A percentile compares a stretch with the other conserved stretches of the same genome.
Evolutionary conservation across 2,113 vertebrate genomes (phyloP).

Genomic region (Meriones unguiculatus): DNA sequence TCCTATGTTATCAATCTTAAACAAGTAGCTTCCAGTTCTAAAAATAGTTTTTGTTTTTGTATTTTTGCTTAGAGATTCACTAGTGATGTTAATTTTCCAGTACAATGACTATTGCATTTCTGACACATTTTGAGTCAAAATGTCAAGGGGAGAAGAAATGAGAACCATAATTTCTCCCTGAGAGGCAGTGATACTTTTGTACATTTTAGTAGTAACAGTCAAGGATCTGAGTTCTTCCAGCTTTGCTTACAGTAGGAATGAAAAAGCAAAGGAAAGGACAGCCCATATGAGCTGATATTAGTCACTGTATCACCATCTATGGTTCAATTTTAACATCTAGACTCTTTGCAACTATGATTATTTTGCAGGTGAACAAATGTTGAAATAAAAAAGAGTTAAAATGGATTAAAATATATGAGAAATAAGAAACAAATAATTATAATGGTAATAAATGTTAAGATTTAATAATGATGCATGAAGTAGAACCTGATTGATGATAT

Average conservation of each 20-base stretch:
- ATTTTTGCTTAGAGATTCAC: background rate
- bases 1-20: background rate
- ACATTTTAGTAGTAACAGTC: background rate
- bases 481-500: slow-evolving; percentile 63
- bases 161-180: background rate
- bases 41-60: slow-evolving; percentile 14
- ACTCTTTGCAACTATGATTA: background rate
- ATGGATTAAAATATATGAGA: background rate
- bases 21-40: slow-evolving; percentile 26
- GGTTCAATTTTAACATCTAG: background rate
- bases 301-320: background rate
- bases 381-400: background rate
- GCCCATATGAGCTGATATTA: background rate
- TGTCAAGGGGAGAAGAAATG: slow-evolving; percentile 4
- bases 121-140: slow-evolving; percentile 53
- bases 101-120: background rate
- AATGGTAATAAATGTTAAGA: slow-evolving; percentile 25
- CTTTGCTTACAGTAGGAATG: background rate
- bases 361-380: background rate
- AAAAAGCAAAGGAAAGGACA: slow-evolving; percentile 17
- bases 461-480: slow-evolving; percentile 66
- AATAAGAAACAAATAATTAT: slow-evolving; percentile 39
- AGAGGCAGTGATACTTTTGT: slow-evolving; percentile 18
- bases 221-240: background rate
- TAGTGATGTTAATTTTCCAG: background rate